A percentile compares a stretch with the other conserved stretches of the same genome.
These are phyloP conservation scores for Gasterosteus aculeatus DNA, from an alignment of 2,113 vertebrate species.

Conservation along the genomic window DNA sequence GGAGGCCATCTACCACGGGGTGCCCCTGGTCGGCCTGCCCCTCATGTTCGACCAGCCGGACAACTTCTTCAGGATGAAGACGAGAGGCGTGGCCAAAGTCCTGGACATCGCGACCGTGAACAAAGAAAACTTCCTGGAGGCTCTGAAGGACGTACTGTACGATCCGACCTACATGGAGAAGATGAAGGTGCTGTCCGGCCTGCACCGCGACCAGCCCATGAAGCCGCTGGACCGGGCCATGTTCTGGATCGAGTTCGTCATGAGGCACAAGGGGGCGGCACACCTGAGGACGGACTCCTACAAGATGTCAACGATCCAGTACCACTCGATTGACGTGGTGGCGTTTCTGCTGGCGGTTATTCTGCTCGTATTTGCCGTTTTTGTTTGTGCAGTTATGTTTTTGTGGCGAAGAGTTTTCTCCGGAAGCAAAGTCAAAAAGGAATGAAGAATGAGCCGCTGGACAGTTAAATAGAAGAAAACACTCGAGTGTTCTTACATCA, in stretches of 20 bases:
- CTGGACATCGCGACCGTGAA: conserved; percentile 61
- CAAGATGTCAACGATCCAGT: conserved; percentile 67
- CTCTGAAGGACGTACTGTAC: conserved; percentile 60
- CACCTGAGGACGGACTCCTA: conserved; percentile 70
- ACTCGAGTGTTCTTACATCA: background rate
- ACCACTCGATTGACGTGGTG: conserved; percentile 59
- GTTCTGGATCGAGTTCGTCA: conserved; percentile 77
- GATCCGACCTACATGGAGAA: conserved; percentile 62
- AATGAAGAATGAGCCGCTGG: conserved; percentile 9
- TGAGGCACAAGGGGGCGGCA: conserved; percentile 71
- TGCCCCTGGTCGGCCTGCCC: conserved; percentile 67
- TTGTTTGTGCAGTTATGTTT: conserved; percentile 12
- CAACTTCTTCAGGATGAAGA: conserved; percentile 66
- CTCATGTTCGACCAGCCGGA: conserved; percentile 72
- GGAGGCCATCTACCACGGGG: conserved; percentile 70
- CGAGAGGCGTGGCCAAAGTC: conserved; percentile 68
- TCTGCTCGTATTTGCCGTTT: background rate
- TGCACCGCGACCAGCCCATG: conserved; percentile 70
- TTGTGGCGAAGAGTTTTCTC: conserved; percentile 45
- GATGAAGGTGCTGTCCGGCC: conserved; percentile 65
- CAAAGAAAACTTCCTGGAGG: conserved; percentile 64
- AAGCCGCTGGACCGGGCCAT: conserved; percentile 68
- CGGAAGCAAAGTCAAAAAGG: conserved; percentile 54
- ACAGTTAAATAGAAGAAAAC: background rate
- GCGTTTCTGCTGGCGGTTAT: conserved; percentile 43